Conservation (phyloP, 1,140 invertebrate species). For the Ruditapes philippinarum region DNA sequence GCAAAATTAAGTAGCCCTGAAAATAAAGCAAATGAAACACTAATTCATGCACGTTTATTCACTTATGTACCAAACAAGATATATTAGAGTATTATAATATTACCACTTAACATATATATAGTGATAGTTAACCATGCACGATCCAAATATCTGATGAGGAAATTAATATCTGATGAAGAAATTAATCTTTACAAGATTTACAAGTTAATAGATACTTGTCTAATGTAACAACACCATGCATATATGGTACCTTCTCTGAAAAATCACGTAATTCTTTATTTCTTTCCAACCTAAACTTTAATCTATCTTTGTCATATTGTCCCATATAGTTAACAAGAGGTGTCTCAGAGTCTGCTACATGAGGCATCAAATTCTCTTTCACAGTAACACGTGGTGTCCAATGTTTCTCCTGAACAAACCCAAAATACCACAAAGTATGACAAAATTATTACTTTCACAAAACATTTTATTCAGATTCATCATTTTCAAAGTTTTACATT, state of each 20-base stretch:
- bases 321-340: slow-evolving; percentile 61
- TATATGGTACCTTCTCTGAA: slow-evolving; percentile 48
- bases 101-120: background rate
- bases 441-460: no score
- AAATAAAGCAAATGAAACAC: background rate
- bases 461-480: no score
- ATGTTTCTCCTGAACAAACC: slow-evolving; percentile 3
- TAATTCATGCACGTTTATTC: background rate
- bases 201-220: background rate
- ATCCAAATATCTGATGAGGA: no score
- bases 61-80: background rate
- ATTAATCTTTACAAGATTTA: slow-evolving; percentile 21
- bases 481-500: background rate
- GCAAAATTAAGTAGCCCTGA: background rate
- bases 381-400: slow-evolving; percentile 42
- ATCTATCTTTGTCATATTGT: slow-evolving; percentile 39
- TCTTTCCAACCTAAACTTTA: slow-evolving; percentile 48
- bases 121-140: background rate
- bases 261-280: slow-evolving; percentile 45
- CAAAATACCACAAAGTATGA: background rate
- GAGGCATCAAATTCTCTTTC: slow-evolving; percentile 59
- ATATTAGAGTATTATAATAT: background rate
- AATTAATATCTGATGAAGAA: no score
- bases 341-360: slow-evolving; percentile 55
- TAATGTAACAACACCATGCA: slow-evolving; percentile 20